Conservation (phyloP, 2,113 vertebrate species). For the Xenopus borealis region DNA sequence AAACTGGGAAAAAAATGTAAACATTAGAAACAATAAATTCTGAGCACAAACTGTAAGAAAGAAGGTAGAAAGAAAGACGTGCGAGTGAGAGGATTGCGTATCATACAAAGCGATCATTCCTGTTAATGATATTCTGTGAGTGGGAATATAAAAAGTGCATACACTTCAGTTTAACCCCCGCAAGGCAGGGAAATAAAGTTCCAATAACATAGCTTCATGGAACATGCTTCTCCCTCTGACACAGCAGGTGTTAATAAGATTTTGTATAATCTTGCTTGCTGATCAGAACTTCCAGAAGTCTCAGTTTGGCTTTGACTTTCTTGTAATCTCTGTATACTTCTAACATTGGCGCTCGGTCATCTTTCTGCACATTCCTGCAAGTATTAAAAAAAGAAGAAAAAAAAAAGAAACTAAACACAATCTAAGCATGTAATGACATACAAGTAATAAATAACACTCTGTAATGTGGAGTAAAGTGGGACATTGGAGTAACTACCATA, state of each 20-base stretch:
- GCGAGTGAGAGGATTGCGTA: too few relatives aligned
- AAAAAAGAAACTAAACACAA: too few relatives aligned
- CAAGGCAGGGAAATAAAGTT: not conserved
- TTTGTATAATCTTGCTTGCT: constrained; percentile 98
- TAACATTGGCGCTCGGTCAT: constrained; percentile 88
- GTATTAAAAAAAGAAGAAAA: constrained; percentile 5
- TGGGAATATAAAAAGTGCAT: not conserved
- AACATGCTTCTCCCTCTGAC: constrained; percentile 26
- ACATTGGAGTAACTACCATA: too few relatives aligned
- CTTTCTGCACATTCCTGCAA: constrained; percentile 87
- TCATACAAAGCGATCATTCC: too few relatives aligned
- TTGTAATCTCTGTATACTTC: constrained; percentile 96
- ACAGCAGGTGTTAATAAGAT: constrained; percentile 73
- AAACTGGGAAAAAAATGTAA: too few relatives aligned
- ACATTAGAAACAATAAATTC: too few relatives aligned
- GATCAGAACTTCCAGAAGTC: constrained; percentile 95
- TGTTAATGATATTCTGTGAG: not conserved
- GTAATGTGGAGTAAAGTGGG: too few relatives aligned
- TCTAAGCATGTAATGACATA: not conserved
- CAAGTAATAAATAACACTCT: not conserved
- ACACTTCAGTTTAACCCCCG: not conserved
- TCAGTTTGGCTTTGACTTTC: constrained; percentile 93
- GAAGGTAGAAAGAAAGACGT: too few relatives aligned
- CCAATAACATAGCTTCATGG: not conserved
- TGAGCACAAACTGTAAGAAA: too few relatives aligned